phyloP scores from a whole-genome alignment of 2,797 vertebrate species.

The Sebastiscus albofasciatus region DNA sequence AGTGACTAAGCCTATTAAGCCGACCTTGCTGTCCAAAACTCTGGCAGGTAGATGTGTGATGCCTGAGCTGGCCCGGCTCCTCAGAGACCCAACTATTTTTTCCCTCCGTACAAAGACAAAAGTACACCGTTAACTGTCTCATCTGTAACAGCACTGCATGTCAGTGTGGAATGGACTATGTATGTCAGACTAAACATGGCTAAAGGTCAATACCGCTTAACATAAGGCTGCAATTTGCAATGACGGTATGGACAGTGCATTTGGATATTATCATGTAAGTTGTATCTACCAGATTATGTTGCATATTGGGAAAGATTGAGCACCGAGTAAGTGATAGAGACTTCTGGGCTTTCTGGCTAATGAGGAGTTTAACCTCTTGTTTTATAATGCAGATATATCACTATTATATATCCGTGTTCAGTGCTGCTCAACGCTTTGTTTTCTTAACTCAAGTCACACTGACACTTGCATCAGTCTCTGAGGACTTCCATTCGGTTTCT shows the following conservation, averaged over 20 bases:
- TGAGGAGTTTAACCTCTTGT: background rate
- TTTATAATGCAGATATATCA: background rate
- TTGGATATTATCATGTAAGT: background rate
- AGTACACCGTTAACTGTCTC: constrained; percentile 6
- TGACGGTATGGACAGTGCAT: background rate
- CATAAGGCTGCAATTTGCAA: background rate
- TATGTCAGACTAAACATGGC: background rate
- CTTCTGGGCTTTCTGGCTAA: background rate
- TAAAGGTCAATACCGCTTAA: background rate
- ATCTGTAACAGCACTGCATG: background rate
- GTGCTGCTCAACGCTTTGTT: background rate
- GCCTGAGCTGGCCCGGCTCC: background rate
- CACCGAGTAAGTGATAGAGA: background rate
- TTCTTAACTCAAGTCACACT: background rate
- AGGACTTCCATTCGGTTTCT: background rate
- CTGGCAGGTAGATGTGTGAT: constrained; percentile 10
- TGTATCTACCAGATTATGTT: background rate
- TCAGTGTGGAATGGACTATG: background rate
- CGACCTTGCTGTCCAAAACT: background rate
- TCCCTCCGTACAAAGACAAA: background rate
- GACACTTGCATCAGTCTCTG: background rate
- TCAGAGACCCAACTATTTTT: background rate
- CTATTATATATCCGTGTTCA: background rate
- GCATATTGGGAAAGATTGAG: background rate
- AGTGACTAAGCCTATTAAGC: constrained; percentile 5